Evolutionary conservation across 1,140 invertebrate genomes (phyloP).

Genomic region (Ips nitidus): DNA sequence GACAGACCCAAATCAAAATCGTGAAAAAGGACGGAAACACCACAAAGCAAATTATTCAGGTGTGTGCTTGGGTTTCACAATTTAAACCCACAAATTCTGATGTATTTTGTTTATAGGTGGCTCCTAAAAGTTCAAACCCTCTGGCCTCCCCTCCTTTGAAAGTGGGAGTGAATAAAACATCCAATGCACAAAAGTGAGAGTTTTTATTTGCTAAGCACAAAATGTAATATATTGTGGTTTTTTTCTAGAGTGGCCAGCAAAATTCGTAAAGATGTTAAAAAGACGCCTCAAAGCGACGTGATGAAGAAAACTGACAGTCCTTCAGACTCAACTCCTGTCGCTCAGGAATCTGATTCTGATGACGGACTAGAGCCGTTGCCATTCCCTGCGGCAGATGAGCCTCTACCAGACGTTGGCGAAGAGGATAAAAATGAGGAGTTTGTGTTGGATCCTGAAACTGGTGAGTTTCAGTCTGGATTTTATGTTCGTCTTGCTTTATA

Average conservation of each 20-base stretch:
- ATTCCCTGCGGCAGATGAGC: constrained; percentile 58
- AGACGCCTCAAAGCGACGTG: not conserved
- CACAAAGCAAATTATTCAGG: constrained; percentile 38
- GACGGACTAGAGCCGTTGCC: constrained; percentile 48
- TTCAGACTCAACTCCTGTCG: no score
- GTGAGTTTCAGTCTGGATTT: constrained; percentile 41
- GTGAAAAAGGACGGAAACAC: constrained; percentile 46
- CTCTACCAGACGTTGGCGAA: constrained; percentile 63
- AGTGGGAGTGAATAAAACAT: no score
- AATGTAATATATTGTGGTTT: not conserved
- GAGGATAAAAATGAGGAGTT: constrained; percentile 66
- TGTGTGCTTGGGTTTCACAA: not conserved
- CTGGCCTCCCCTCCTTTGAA: not conserved
- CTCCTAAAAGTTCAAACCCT: constrained; percentile 4
- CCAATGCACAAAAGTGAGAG: constrained; percentile 1
- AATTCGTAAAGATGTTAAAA: constrained; percentile 18
- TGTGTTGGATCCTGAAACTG: constrained; percentile 68
- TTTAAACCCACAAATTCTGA: not conserved
- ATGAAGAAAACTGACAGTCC: not conserved
- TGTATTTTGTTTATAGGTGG: not conserved
- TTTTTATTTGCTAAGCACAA: not conserved
- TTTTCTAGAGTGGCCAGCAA: constrained; percentile 8
- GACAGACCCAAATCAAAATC: constrained; percentile 49
- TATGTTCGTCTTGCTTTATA: not conserved
- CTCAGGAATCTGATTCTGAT: constrained; percentile 48